Evolutionary conservation across 53 echinoderm and acorn worm species (phyloP), one percentile per base, ranked within the genome.

Genomic region (Zoroaster sp.): DNA sequence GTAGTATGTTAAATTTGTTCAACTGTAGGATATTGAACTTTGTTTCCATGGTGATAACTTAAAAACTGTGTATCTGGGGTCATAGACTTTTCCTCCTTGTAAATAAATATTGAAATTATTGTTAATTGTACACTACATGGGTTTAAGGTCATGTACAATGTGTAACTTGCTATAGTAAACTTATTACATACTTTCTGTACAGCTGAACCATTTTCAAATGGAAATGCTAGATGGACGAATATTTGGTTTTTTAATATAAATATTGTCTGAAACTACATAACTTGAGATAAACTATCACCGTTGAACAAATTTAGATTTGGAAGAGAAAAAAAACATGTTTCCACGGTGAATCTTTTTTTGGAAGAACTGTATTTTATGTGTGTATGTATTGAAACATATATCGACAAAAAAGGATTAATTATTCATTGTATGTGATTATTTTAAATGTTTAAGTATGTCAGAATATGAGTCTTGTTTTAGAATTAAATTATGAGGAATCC

Each of bases 101-200:
- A 81, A 40, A 81, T 81, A 81, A 81, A 81, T 81, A 81, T 67
- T 37, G 66, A 81, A 67, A 81, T 66, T 81, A 81, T 81, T 81
- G 81, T 65, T 37, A 66, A 54, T 81, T 81, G 81, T 81, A 81
- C 67, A 81, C 81, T 41, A 81, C 39, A 66, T 81, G 81, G 81
- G 81, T 81, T 66, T 81, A 81, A 65, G 42, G 65, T 67, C 42
- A 66, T 81, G 81, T 81, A 81, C 81, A 81, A 66, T 40, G 81
- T 67, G 28, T 81, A 81, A 66, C 66, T 81, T 81, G 81, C 41
- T 81, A 81, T 66, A 81, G 66, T 81, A 81, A 81, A 65, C 66
- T 46, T 75, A 46, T 30, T 2, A 31, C 28, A 32, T 31, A 43
- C 41, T 81, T 66, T 81, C 32, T 81, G 39, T 66, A 66, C 34